These are phyloP conservation scores for Pangasius krempfi DNA, from an alignment of 2,797 vertebrate species.

Conservation along the genomic window DNA sequence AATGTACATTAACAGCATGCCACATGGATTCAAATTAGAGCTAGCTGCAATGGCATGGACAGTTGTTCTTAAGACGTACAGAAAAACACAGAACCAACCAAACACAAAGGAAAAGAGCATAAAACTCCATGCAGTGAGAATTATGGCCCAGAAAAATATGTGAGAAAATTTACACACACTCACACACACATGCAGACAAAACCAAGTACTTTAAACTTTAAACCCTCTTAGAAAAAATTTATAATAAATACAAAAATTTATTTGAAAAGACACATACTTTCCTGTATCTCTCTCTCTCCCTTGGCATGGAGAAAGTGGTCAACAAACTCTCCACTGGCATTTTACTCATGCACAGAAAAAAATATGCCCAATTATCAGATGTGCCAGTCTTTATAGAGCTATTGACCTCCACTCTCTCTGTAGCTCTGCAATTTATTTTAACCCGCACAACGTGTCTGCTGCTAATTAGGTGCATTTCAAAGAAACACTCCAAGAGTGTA, in stretches of 20 bases:
- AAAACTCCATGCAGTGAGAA: background rate
- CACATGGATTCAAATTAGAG: background rate
- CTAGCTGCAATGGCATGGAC: background rate
- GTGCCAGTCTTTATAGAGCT: conserved; percentile 70
- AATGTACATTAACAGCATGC: background rate
- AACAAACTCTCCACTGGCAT: conserved; percentile 63
- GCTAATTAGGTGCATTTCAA: conserved; percentile 78
- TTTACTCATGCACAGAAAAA: conserved; percentile 67
- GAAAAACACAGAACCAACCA: background rate
- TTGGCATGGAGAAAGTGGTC: conserved; percentile 13
- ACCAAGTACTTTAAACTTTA: background rate
- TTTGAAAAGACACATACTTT: background rate
- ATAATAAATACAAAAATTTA: background rate
- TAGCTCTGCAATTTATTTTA: conserved; percentile 78
- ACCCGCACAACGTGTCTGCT: conserved; percentile 68
- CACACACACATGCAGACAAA: background rate
- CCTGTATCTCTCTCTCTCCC: background rate
- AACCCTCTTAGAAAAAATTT: background rate
- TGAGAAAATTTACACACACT: background rate
- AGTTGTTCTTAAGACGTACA: background rate
- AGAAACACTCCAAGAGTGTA: conserved; percentile 62
- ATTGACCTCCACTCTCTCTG: conserved; percentile 74
- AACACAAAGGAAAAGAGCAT: background rate
- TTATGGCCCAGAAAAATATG: background rate
- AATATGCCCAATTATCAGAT: conserved; percentile 73